These are phyloP conservation scores for Oncopeltus fasciatus DNA, from an alignment of 1,140 invertebrate species.

Conservation along the genomic window DNA sequence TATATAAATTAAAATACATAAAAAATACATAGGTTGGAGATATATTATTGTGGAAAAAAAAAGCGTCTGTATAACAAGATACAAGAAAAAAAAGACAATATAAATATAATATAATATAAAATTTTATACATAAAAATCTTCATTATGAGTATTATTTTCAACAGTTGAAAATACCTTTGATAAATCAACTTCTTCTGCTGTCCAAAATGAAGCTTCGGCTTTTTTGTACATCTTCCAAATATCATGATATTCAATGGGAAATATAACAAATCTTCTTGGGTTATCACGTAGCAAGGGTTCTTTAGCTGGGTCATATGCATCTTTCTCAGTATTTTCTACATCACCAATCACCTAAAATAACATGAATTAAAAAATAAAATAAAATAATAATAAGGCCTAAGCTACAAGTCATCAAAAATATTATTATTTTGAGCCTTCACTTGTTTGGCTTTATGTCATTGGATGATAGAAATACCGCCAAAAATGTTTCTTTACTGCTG, in stretches of 20 bases:
- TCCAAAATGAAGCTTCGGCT: slow-evolving; percentile 98
- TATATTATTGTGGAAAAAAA: background rate
- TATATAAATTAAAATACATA: too few species aligned
- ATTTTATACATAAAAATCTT: too few species aligned
- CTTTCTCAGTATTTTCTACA: background rate
- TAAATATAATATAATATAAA: too few species aligned
- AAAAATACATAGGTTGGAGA: too few species aligned
- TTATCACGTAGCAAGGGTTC: slow-evolving; percentile 87
- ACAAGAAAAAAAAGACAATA: slow-evolving; percentile 24
- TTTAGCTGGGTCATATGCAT: slow-evolving; percentile 48
- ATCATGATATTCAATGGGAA: slow-evolving; percentile 88
- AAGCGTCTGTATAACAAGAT: background rate
- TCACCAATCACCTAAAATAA: background rate
- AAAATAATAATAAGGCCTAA: too few species aligned
- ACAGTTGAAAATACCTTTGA: too few species aligned
- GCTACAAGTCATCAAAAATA: background rate
- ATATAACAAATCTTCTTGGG: slow-evolving; percentile 84
- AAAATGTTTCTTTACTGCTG: background rate
- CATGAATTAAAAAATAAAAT: too few species aligned
- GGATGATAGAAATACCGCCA: background rate
- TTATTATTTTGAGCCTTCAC: background rate
- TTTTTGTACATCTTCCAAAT: slow-evolving; percentile 99
- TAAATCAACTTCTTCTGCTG: slow-evolving; percentile 88
- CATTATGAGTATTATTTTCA: too few species aligned
- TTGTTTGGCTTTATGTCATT: background rate